Evolutionary conservation across 2,113 vertebrate genomes (phyloP).

Genomic region (Poecile atricapillus): DNA sequence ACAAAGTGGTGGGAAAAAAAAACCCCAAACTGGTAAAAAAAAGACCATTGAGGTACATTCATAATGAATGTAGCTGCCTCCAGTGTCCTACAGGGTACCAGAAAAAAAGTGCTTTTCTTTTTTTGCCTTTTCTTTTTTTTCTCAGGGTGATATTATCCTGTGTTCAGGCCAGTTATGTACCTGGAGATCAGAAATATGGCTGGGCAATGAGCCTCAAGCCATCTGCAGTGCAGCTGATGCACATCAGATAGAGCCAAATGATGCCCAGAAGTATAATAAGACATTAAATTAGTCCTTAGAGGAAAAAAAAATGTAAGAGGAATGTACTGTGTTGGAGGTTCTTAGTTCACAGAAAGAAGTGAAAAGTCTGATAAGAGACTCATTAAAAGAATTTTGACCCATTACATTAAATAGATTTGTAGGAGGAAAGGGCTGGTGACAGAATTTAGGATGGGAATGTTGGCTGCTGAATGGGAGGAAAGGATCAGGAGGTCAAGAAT

Average conservation of each 20-base stretch:
- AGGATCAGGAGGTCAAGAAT: neutral
- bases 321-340: neutral
- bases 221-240: neutral
- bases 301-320: neutral
- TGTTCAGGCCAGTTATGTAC: neutral
- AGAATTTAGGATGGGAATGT: fast-evolving
- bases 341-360: neutral
- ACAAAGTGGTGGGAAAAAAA: neutral
- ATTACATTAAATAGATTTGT: neutral
- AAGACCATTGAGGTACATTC: fast-evolving
- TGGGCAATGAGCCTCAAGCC: neutral
- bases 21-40: neutral
- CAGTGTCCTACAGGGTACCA: fast-evolving
- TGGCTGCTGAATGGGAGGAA: neutral
- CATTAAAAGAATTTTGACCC: neutral
- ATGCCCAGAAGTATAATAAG: neutral
- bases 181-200: neutral
- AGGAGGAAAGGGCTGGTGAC: neutral
- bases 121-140: neutral
- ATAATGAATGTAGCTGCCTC: neutral
- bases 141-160: neutral
- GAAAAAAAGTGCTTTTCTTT: neutral
- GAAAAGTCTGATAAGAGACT: neutral
- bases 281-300: neutral
- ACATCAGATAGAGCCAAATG: neutral